These are phyloP conservation scores for Scaptomyza hsui DNA, from an alignment of 1,140 invertebrate genomes.

Conservation along the genomic window DNA sequence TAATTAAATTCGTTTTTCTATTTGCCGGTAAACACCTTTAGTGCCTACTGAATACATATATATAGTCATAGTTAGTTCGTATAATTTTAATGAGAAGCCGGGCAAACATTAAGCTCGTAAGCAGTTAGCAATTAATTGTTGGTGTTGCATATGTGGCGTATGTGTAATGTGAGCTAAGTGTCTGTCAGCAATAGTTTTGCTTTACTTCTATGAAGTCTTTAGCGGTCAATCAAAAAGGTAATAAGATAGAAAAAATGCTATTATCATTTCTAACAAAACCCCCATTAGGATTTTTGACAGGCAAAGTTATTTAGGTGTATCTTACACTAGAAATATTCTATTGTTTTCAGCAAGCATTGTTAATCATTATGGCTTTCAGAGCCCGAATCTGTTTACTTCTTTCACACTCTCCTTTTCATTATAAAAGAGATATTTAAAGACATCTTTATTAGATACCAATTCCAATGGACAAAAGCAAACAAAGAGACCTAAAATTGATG, in stretches of 20 bases:
- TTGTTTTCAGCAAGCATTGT: background rate
- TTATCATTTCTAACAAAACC: too few relatives aligned
- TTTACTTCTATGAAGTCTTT: background rate
- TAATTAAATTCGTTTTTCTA: constrained; percentile 60
- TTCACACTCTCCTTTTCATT: constrained; percentile 10
- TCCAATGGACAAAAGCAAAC: constrained; percentile 13
- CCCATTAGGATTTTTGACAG: too few relatives aligned
- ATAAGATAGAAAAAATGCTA: too few relatives aligned
- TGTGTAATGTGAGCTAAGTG: constrained; percentile 35
- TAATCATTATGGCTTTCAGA: background rate
- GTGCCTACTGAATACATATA: constrained; percentile 11
- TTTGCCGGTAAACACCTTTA: constrained; percentile 41
- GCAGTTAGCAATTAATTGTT: constrained; percentile 41
- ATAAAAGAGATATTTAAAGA: constrained; percentile 2
- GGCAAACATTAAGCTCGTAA: constrained; percentile 27
- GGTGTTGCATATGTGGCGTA: constrained; percentile 27
- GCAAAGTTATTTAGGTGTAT: too few relatives aligned
- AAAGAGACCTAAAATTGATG: constrained; percentile 47
- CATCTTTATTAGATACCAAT: constrained; percentile 46
- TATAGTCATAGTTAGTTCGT: constrained; percentile 1
- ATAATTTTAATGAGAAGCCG: constrained; percentile 46
- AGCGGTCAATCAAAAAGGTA: constrained; percentile 14
- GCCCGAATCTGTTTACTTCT: too few relatives aligned
- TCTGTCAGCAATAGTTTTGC: constrained; percentile 4
- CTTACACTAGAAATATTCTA: too few relatives aligned